Base-by-base conservation (phyloP, 2,888 invertebrate genomes). In the Aporophyla nigra region DNA sequence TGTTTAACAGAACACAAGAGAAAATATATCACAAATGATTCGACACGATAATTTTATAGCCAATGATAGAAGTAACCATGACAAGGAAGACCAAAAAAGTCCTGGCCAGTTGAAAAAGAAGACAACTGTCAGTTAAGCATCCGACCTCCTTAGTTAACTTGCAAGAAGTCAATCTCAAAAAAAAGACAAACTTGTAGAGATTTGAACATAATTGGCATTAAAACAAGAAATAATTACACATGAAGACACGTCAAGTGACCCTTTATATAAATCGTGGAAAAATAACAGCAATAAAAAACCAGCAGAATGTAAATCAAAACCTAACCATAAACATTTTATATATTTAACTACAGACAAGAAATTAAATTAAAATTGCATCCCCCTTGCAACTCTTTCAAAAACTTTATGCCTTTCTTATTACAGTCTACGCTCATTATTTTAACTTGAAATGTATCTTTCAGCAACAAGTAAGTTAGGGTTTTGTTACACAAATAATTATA, bases 401-500 rank as follows among this genome's bases (percentile, higher is more conserved):
- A 43, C 33, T 77, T 24, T 40, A n/a, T 76, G 12, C 12, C 9
- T 49, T 56, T 54, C n/a, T 62, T 61, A 51, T 51, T 54, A 33
- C 16, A 24, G 53, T 65, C 24, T 65, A 59, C 58, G 9, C 27
- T 78, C 65, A 61, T 71, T 78, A 71, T 54, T 71, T 65, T 40
- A 21, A 69, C 70, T 49, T 49, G 19, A 71, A 46, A 65, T 56
- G 58, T 59, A 54, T 43, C 24, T 78, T 66, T 66, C 49, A 54
- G 49, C 53, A n/a, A 71, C 46, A 71, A 43, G n/a, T 43, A 12
- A 51, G n/a, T 58, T 58, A n/a, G 21, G 9, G 19, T 40, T 76
- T 76, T 24, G n/a, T 24, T 76, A 46, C 2, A 2, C 66, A 46
- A 66, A 53, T 53, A 53, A 43, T 53, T 53, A 6, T 19, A 10